Base-by-base conservation (phyloP, 2,888 invertebrate species). In the Hyposoter didymator region DNA sequence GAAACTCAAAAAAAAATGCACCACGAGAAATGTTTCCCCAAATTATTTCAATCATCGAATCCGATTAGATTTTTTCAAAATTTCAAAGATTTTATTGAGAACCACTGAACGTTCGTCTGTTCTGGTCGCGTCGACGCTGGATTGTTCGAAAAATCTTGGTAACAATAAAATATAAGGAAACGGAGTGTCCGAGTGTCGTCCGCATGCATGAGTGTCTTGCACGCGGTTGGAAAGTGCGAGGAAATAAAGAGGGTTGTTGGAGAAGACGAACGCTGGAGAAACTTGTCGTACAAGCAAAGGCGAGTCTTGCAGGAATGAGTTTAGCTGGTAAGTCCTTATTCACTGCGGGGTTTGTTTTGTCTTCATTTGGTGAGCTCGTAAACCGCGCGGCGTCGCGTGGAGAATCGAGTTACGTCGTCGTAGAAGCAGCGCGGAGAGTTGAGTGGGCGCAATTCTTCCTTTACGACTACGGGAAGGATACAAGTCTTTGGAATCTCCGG, bases 401-500 rank as follows among this genome's bases (percentile, higher is more conserved):
- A 75, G 83, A 55, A 43, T 67, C 52, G 75, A 74, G 45, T 64
- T 39, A 84, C 32, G 39, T 35, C 76, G 76, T 78, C n/a, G n/a
- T n/a, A n/a, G n/a, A n/a, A 75, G 39, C 7, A 7, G 35, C 35
- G 35, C 35, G 7, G 3, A 6, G 6, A 2, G 70, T n/a, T 80
- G 79, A 82, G 84, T 84, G 84, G 84, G 84, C 84, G 84, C 59
- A 28, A 82, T 69, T 78, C 78, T 35, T 82, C 81, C 78, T 84
- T 84, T 78, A 82, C 84, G 84, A 84, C 80, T 79, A 72, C 8
- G 22, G 8, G 39, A 39, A 39, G 39, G 45, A 69, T 59, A 75
- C 52, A 62, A 81, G 45, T 52, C 49, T 78, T 49, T 52, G 28
- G 39, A 10, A 69, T 69, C 79, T 66, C 66, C 64, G 73, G 79